These are phyloP conservation scores for Prionailurus viverrinus DNA, from an alignment of 2,113 vertebrate species.

Conservation along the genomic window DNA sequence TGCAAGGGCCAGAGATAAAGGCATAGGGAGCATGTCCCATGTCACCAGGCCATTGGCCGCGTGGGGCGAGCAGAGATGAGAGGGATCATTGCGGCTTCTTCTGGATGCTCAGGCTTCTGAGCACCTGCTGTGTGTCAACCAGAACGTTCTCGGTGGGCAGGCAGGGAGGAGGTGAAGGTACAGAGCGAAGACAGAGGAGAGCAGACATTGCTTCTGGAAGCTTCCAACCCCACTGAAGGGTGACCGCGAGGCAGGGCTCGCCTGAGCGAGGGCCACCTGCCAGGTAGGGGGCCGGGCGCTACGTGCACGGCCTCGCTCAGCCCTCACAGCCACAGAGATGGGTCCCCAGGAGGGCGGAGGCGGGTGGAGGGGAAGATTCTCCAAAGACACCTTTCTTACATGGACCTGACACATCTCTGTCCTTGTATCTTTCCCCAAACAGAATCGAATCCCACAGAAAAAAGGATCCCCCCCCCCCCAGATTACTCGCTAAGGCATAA, in stretches of 20 bases:
- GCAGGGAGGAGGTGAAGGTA: not conserved
- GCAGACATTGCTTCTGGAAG: not conserved
- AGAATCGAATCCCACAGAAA: not conserved
- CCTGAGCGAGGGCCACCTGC: not conserved
- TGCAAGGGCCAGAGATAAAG: not conserved
- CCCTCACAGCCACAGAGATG: not conserved
- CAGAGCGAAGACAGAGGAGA: not conserved
- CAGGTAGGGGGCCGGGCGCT: not conserved
- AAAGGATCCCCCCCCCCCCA: not conserved
- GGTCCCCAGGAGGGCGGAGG: not conserved
- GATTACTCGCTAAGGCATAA: not conserved
- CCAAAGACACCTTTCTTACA: not conserved
- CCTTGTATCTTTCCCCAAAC: not conserved
- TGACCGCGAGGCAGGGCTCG: too few species aligned
- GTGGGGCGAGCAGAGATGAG: not conserved
- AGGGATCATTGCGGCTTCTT: not conserved
- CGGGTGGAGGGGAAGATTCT: not conserved
- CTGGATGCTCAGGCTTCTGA: not conserved
- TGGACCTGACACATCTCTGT: not conserved
- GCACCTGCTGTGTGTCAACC: not conserved
- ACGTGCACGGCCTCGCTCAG: fast-evolving
- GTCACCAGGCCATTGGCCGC: not conserved
- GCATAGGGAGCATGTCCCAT: too few species aligned
- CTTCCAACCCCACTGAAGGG: not conserved
- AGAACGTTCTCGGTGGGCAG: not conserved